Evolutionary conservation across 2,797 vertebrate species (phyloP).

Genomic region (Acanthurus tractus): DNA sequence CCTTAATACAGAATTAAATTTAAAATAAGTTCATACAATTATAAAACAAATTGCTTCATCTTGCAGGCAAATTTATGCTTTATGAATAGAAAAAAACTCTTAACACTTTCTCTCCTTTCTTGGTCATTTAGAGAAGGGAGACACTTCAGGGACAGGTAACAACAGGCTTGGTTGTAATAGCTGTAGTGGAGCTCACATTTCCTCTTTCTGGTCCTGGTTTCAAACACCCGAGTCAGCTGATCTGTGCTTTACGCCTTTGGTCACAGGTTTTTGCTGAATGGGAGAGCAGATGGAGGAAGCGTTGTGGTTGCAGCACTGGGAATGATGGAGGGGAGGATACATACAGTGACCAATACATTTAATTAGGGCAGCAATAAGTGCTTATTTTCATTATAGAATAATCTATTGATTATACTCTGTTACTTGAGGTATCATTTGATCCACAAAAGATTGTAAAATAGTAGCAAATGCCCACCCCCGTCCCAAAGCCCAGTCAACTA

Average conservation of each 20-base stretch:
- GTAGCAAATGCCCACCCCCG: no score
- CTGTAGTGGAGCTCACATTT: slow-evolving; percentile 69
- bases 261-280: slow-evolving; percentile 40
- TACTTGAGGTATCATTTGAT: not conserved
- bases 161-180: slow-evolving; percentile 71
- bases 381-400: not conserved
- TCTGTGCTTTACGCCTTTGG: slow-evolving; percentile 33
- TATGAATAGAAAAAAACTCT: not conserved
- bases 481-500: no score
- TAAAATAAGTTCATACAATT: not conserved
- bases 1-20: not conserved
- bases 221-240: slow-evolving; percentile 75
- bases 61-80: not conserved
- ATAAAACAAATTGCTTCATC: not conserved
- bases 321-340: not conserved
- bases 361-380: not conserved
- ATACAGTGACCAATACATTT: not conserved
- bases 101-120: not conserved
- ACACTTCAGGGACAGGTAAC: slow-evolving; percentile 52
- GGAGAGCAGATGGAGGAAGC: slow-evolving; percentile 6
- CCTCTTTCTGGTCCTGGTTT: slow-evolving; percentile 69
- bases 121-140: slow-evolving; percentile 7
- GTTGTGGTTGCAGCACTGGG: not conserved
- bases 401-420: not conserved
- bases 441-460: not conserved